Percentiles rank a stretch among this genome's conserved stretches.
These are phyloP conservation scores for Bimastos eiseni DNA, from an alignment of 2,888 invertebrate species.

Conservation along the genomic window DNA sequence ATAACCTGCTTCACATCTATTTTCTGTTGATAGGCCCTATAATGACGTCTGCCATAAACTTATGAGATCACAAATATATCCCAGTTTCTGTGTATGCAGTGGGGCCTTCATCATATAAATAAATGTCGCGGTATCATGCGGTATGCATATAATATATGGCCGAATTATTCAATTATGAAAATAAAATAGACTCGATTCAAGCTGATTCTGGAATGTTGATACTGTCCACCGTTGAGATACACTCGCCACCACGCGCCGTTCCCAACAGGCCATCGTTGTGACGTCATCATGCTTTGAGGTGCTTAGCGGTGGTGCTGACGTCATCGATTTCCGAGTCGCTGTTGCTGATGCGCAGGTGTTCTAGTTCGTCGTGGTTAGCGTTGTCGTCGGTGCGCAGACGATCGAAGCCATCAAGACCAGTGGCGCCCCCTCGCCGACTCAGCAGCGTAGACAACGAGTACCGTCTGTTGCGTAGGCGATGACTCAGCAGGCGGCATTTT, in stretches of 20 bases:
- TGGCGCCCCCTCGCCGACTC: not conserved
- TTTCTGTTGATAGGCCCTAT: not conserved
- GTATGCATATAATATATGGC: not conserved
- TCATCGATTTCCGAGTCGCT: conserved; percentile 23
- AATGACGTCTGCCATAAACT: not conserved
- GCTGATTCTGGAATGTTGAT: conserved; percentile 6
- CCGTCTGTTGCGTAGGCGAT: conserved; percentile 16
- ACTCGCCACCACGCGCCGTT: not conserved
- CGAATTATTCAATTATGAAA: not conserved
- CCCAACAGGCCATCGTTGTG: not conserved
- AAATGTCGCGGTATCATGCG: too few species aligned
- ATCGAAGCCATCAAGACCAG: not conserved
- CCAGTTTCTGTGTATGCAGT: not conserved
- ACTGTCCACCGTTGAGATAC: not conserved
- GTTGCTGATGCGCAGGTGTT: conserved; percentile 19
- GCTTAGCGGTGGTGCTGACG: conserved; percentile 17
- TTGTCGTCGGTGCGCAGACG: conserved; percentile 23
- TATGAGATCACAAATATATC: not conserved
- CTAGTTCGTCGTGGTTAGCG: conserved; percentile 22
- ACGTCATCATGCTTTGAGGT: conserved; percentile 1
- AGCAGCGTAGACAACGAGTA: conserved; percentile 18
- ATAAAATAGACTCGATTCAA: not conserved
- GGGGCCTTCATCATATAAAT: not conserved
- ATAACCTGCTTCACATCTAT: not conserved
- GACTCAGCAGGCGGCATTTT: conserved; percentile 1